Evolutionary conservation across 2,113 vertebrate species (phyloP).

Genomic region (Galeopterus variegatus): DNA sequence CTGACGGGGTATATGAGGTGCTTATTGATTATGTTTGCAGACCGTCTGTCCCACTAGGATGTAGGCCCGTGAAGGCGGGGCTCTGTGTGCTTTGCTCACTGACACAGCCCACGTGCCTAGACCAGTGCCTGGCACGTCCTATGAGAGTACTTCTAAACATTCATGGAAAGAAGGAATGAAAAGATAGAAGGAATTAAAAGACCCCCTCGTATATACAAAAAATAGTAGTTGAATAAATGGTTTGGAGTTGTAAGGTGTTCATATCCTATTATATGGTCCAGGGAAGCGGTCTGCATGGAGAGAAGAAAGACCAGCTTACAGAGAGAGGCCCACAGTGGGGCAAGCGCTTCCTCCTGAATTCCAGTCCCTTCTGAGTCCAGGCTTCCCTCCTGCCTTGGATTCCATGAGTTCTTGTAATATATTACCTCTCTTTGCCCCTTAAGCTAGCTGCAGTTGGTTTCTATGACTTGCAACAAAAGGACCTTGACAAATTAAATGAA

Average conservation of each 20-base stretch:
- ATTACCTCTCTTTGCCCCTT: not conserved
- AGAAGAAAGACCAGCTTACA: not conserved
- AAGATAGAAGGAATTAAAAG: too few species aligned
- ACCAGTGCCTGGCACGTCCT: not conserved
- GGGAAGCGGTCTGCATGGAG: not conserved
- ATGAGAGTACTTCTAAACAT: too few species aligned
- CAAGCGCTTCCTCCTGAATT: not conserved
- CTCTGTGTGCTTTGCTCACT: not conserved
- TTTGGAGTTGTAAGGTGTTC: not conserved
- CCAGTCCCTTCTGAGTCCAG: not conserved
- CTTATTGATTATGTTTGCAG: not conserved
- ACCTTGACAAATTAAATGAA: not conserved
- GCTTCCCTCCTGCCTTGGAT: not conserved
- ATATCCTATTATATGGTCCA: not conserved
- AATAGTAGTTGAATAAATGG: not conserved
- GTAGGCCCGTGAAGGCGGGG: not conserved
- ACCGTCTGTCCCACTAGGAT: not conserved
- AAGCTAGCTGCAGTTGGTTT: not conserved
- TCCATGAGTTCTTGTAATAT: not conserved
- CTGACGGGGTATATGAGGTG: rapidly evolving
- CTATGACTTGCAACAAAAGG: not conserved
- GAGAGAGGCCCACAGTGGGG: not conserved
- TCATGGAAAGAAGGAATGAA: too few species aligned
- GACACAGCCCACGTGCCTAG: not conserved
- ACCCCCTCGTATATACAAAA: not conserved